phyloP scores from a whole-genome alignment of 2,888 invertebrate species.

The Creontiades dilutus region DNA sequence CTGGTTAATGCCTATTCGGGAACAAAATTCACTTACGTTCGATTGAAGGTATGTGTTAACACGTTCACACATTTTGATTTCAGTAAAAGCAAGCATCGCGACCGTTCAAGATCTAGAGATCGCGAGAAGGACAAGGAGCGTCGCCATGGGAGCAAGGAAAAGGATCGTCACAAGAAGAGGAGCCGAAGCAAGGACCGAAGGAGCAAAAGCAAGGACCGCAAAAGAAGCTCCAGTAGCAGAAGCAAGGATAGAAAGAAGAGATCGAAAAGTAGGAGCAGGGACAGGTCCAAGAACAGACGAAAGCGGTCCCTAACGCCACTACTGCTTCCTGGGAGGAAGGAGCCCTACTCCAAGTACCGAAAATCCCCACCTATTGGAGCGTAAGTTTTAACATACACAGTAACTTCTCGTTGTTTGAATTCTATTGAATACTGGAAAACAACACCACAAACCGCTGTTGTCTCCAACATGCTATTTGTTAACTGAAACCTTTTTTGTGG shows the following conservation, averaged over 20 bases:
- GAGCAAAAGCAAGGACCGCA: constrained; percentile 75
- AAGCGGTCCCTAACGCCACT: constrained; percentile 77
- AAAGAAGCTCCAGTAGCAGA: constrained; percentile 76
- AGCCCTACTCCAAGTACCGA: constrained; percentile 78
- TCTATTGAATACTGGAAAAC: no score
- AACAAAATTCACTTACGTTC: no score
- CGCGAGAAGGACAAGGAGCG: constrained; percentile 77
- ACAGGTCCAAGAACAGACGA: constrained; percentile 74
- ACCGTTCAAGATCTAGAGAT: constrained; percentile 80
- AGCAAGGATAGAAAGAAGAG: constrained; percentile 76
- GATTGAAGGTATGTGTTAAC: background rate
- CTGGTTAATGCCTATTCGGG: no score
- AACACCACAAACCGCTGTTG: no score
- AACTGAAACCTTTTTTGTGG: no score
- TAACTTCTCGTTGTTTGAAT: no score
- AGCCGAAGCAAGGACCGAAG: constrained; percentile 74
- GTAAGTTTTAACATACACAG: constrained; percentile 77
- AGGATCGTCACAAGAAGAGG: constrained; percentile 72
- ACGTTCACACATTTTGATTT: constrained; percentile 73
- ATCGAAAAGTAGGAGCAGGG: constrained; percentile 75
- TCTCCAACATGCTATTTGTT: no score
- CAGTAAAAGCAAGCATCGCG: constrained; percentile 79
- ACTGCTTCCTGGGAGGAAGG: constrained; percentile 79
- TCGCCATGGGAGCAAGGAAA: constrained; percentile 76
- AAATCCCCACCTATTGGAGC: constrained; percentile 79